Conservation (phyloP, 2,888 invertebrate genomes). For the Spilarctia lutea region DNA sequence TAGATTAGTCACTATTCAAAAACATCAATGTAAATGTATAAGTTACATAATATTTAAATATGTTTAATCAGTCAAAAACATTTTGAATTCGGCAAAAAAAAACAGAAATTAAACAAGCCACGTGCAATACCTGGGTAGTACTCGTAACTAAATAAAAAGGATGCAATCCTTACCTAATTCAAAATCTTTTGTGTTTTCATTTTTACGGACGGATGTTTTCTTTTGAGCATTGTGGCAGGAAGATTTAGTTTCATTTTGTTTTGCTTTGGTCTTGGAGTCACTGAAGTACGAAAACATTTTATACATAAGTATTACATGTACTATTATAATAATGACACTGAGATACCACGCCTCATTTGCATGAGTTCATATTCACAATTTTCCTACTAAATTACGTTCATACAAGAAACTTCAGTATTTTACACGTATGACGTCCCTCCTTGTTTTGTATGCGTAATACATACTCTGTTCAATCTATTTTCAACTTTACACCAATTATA, state of each 20-base stretch:
- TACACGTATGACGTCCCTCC: conserved; percentile 43
- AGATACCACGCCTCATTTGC: conserved; percentile 46
- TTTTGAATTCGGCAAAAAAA: neutral
- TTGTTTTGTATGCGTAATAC: conserved; percentile 58
- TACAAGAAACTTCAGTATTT: conserved; percentile 34
- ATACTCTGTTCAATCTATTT: conserved; percentile 71
- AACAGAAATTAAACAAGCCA: neutral
- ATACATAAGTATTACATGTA: conserved; percentile 33
- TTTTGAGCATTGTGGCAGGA: conserved; percentile 65
- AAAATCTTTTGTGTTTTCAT: conserved; percentile 68
- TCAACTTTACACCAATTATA: conserved; percentile 47
- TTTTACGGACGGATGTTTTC: conserved; percentile 77
- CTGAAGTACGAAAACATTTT: conserved; percentile 65
- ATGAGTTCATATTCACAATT: conserved; percentile 43
- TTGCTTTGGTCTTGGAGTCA: conserved; percentile 62
- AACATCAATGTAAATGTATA: neutral
- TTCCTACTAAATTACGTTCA: conserved; percentile 50
- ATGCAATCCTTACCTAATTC: conserved; percentile 75
- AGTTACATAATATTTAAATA: neutral
- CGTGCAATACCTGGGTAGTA: neutral
- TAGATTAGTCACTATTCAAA: neutral
- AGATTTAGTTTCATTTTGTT: conserved; percentile 62
- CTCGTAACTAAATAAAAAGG: conserved; percentile 11
- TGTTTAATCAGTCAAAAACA: neutral
- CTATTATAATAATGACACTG: conserved; percentile 15